Evolutionary conservation across 2,888 invertebrate species (phyloP).

Genomic region (Mimumesa dahlbomi): DNA sequence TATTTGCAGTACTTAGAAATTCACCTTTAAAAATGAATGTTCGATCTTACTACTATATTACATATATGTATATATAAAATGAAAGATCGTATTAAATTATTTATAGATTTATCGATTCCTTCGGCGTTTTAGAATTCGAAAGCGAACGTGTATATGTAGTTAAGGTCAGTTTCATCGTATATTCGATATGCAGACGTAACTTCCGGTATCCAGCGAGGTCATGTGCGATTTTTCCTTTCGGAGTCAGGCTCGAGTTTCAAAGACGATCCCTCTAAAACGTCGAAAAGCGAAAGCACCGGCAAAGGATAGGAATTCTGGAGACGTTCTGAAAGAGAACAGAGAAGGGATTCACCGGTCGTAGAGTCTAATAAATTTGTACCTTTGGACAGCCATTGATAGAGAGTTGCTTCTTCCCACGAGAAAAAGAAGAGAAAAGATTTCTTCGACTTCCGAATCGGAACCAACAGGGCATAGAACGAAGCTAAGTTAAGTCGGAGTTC

Average conservation of each 20-base stretch:
- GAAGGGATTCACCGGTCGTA: conserved; percentile 16
- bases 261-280: neutral
- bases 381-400: conserved; percentile 57
- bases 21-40: too few relatives aligned
- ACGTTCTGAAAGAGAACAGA: neutral
- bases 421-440: conserved; percentile 27
- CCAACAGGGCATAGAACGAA: conserved; percentile 23
- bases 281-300: neutral
- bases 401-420: conserved; percentile 18
- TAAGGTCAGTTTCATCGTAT: too few relatives aligned
- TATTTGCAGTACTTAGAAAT: too few relatives aligned
- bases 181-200: neutral
- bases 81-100: too few relatives aligned
- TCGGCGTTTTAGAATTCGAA: too few relatives aligned
- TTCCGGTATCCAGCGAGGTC: neutral
- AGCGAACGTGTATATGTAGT: too few relatives aligned
- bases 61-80: too few relatives aligned
- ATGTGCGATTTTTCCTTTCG: too few relatives aligned
- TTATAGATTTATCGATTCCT: too few relatives aligned
- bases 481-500: conserved; percentile 61
- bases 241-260: neutral
- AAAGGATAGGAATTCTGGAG: neutral
- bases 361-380: conserved; percentile 62
- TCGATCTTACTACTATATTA: too few relatives aligned
- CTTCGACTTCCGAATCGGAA: conserved; percentile 8